Conservation (phyloP, 2,888 invertebrate genomes). For the Laothoe populi region DNA sequence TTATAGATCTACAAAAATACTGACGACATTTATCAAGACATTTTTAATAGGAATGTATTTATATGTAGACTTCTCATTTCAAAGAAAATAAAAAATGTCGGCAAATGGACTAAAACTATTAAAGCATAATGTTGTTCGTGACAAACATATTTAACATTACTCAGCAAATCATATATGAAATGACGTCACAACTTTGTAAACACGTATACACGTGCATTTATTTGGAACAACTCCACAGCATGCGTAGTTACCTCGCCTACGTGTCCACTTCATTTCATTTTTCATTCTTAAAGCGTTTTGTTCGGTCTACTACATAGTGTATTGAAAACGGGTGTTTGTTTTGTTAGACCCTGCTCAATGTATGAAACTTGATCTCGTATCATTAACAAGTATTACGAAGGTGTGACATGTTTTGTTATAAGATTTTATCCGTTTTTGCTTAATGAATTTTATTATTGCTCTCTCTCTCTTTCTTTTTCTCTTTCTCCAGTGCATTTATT, state of each 20-base stretch:
- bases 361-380: slow-evolving; percentile 56
- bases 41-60: no score
- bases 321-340: slow-evolving; percentile 70
- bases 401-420: slow-evolving; percentile 33
- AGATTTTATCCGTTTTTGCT: slow-evolving; percentile 5
- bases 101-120: no score
- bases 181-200: background rate
- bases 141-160: no score
- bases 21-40: no score
- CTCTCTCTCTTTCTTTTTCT: no score
- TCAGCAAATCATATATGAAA: no score
- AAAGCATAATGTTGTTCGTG: no score
- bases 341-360: slow-evolving; percentile 71
- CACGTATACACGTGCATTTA: no score
- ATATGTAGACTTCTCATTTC: no score
- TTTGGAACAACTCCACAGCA: background rate
- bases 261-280: slow-evolving; percentile 83
- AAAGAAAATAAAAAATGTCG: no score
- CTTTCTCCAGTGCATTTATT: no score
- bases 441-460: slow-evolving; percentile 4
- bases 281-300: slow-evolving; percentile 80
- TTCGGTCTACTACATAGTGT: slow-evolving; percentile 71
- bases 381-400: slow-evolving; percentile 66
- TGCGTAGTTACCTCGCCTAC: slow-evolving; percentile 28
- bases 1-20: no score